These are phyloP conservation scores for Drosophila malerkotliana DNA, from an alignment of 1,140 invertebrate species.

Conservation along the genomic window DNA sequence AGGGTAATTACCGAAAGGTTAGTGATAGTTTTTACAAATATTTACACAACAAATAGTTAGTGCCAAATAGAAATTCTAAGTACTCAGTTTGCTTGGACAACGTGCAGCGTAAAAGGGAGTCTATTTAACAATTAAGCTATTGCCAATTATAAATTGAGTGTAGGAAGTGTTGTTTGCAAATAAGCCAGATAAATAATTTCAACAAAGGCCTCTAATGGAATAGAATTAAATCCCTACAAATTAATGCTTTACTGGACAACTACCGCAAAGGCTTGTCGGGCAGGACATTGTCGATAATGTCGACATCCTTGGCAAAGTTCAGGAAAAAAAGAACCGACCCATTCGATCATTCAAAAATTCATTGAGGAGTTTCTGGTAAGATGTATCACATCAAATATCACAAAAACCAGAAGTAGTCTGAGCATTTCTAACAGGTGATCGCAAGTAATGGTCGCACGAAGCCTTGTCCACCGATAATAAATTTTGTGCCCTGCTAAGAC, in stretches of 20 bases:
- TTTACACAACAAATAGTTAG: conserved; percentile 35
- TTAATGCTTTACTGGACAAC: conserved; percentile 2
- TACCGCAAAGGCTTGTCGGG: conserved; percentile 73
- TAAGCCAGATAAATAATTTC: too few species aligned
- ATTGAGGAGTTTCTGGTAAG: neutral
- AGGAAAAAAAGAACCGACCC: neutral
- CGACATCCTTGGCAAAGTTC: conserved; percentile 90
- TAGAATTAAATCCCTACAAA: neutral
- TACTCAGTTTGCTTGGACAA: neutral
- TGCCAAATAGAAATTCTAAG: conserved; percentile 18
- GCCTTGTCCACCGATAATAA: conserved; percentile 15
- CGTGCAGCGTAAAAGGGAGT: conserved; percentile 7
- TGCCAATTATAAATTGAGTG: neutral
- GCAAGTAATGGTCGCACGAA: neutral
- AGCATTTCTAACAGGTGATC: conserved; percentile 1
- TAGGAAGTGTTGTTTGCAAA: neutral
- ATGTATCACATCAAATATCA: too few species aligned
- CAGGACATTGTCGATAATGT: conserved; percentile 87
- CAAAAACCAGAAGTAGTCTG: too few species aligned
- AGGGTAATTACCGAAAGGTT: conserved; percentile 39
- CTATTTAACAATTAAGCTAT: neutral
- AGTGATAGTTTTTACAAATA: conserved; percentile 34
- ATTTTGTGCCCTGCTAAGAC: neutral
- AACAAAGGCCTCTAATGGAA: neutral
- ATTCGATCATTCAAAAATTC: too few species aligned